These are phyloP conservation scores for Drosophila nigrodunni DNA, from an alignment of 1,140 invertebrate genomes.

Conservation along the genomic window DNA sequence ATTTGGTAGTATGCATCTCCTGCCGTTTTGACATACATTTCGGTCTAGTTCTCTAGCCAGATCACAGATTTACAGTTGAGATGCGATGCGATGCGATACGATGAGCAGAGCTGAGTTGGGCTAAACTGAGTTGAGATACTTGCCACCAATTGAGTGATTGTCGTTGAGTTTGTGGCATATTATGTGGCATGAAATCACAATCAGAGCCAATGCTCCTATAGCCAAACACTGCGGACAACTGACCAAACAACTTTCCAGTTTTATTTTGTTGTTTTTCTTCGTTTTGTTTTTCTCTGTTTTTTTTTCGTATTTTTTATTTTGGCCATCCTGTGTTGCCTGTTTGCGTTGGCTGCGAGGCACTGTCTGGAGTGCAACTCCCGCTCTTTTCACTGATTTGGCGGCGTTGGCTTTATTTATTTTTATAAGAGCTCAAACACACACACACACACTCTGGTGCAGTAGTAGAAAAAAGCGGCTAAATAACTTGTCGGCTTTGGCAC, in stretches of 20 bases:
- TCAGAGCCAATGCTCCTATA: conserved; percentile 24
- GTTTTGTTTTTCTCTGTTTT: conserved; percentile 8
- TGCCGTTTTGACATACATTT: conserved; percentile 65
- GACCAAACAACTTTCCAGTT: conserved; percentile 81
- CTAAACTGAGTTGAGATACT: conserved; percentile 1
- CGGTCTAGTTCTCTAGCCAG: conserved; percentile 19
- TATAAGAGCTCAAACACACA: conserved; percentile 76
- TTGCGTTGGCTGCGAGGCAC: conserved; percentile 19
- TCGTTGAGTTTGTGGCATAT: conserved; percentile 9
- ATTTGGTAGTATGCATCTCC: conserved; percentile 47
- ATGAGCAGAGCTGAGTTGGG: not conserved
- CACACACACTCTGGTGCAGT: conserved; percentile 10
- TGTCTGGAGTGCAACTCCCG: conserved; percentile 35
- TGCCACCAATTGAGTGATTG: conserved; percentile 20
- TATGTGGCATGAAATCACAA: conserved; percentile 43
- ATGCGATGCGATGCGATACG: not conserved
- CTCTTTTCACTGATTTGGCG: conserved; percentile 65
- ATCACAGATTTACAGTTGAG: conserved; percentile 40
- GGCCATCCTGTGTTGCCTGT: conserved; percentile 7
- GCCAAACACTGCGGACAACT: conserved; percentile 48
- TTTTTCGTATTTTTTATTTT: conserved; percentile 9
- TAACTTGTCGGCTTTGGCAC: conserved; percentile 50
- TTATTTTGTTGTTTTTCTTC: conserved; percentile 33
- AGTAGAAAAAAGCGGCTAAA: conserved; percentile 49
- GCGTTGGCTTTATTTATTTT: conserved; percentile 79